Conservation (phyloP, 2,113 vertebrate genomes). For the Corythornis vintsioides region DNA sequence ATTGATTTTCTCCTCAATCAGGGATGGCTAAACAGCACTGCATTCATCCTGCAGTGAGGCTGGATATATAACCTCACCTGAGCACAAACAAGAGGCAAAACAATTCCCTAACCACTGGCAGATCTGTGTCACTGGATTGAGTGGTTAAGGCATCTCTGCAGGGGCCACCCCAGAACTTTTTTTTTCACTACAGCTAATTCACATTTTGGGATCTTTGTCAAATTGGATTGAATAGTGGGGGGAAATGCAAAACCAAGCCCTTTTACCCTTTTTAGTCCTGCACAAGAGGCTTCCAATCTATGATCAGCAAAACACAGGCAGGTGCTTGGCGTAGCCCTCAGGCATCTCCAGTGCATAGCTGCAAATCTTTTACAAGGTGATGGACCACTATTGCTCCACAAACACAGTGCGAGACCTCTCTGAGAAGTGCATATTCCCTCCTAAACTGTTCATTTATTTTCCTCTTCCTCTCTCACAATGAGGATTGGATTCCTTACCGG, state of each 20-base stretch:
- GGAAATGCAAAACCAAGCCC: background rate
- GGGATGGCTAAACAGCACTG: background rate
- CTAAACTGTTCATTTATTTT: background rate
- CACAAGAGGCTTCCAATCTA: background rate
- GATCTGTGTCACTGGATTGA: background rate
- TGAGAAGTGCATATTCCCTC: background rate
- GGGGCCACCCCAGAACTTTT: background rate
- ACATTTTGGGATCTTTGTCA: background rate
- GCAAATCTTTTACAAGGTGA: background rate
- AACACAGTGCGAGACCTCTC: background rate
- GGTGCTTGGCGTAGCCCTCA: background rate
- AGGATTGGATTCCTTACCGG: background rate
- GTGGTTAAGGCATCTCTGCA: background rate
- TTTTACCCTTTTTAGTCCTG: background rate
- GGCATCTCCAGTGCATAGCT: background rate
- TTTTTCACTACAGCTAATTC: background rate
- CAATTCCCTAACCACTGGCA: background rate
- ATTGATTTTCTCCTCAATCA: background rate
- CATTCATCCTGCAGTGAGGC: background rate
- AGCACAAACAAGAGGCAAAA: background rate
- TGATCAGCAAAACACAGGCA: accelerated
- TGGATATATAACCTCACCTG: background rate
- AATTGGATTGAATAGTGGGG: background rate
- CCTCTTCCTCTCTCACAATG: background rate
- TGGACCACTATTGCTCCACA: background rate